Evolutionary conservation across 2,888 invertebrate species (phyloP), one percentile per base, ranked within the genome.

Genomic region (Polymixis flavicincta): DNA sequence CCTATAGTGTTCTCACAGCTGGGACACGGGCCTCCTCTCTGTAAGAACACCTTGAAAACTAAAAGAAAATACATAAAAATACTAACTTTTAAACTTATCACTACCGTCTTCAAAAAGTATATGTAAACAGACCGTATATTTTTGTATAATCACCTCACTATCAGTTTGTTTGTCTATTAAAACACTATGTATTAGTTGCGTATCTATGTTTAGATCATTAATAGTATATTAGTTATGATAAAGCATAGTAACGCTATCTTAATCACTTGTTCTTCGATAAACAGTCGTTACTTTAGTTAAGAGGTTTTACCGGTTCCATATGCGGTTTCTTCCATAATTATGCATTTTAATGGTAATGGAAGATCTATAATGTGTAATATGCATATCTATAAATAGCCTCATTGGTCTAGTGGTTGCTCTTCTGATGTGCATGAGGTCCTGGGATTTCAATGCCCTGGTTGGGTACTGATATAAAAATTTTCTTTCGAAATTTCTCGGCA

Each of bases 201-300:
- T 84, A 71, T 80, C 68, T 68, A 48, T 63, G 42, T 67, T 70
- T 59, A 28, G 42, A 74, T 79, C 13, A 42, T 71, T 64, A 60
- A 48, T 81, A 83, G 32, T 63, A 57, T 64, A 65, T 52, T 74
- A 64, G 32, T 64, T 68, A 71, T 28, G 48, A 75, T 84, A 71
- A 57, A 50, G 52, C 5, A 14, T 17, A 13, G 11, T 57, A 25
- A 65, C 42, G 32, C 72, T 71, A 57, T 84, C 71, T 57, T 85
- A 60, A 72, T 80, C 4, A 57, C 55, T 72, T 67, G 25, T 19
- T 69, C 13, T 32, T 74, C 17, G 32, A 57, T 50, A 66, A 60
- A 54, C n/a, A 60, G 25, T 67, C 14, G n/a, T 63, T 63, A 66
- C 48, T 59, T 52, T n/a, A 59, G 55, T 59, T 55, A 28, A 59